phyloP scores from a whole-genome alignment of 2,888 invertebrate species.

The Drymonia ruficornis region DNA sequence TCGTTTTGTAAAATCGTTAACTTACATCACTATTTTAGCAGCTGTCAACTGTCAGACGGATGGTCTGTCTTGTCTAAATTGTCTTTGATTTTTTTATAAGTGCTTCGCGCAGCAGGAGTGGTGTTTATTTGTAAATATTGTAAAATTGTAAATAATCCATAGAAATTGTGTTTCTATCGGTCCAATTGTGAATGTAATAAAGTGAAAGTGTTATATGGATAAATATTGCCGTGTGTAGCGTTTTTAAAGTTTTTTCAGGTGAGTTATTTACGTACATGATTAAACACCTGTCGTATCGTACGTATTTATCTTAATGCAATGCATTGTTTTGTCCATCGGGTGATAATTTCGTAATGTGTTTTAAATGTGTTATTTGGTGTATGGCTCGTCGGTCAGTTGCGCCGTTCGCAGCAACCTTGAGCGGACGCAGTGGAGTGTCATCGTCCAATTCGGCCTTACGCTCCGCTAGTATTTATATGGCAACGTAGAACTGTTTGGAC shows the following conservation, averaged over 20 bases:
- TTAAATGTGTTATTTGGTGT: conserved; percentile 29
- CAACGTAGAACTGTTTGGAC: conserved; percentile 23
- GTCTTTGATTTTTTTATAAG: conserved; percentile 60
- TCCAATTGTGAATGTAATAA: conserved; percentile 37
- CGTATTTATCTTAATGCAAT: conserved; percentile 38
- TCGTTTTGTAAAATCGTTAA: not conserved
- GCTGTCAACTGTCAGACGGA: conserved; percentile 22
- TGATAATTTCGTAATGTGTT: conserved; percentile 38
- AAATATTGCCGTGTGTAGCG: conserved; percentile 28
- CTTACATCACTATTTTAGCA: conserved; percentile 22
- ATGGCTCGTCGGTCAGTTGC: conserved; percentile 38
- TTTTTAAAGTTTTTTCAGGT: conserved; percentile 55
- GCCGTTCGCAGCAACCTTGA: conserved; percentile 65
- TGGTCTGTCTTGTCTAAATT: conserved; percentile 37
- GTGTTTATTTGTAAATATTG: conserved; percentile 79
- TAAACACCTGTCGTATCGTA: conserved; percentile 42
- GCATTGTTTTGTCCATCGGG: conserved; percentile 35
- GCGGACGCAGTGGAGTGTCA: conserved; percentile 50
- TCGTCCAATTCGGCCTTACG: conserved; percentile 58
- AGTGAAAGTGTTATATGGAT: conserved; percentile 66
- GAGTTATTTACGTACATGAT: conserved; percentile 43
- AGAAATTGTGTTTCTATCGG: conserved; percentile 43
- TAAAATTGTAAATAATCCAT: conserved; percentile 61
- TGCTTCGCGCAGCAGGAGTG: conserved; percentile 64
- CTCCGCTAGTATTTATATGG: conserved; percentile 39